Conservation (phyloP, 2,888 invertebrate genomes). For the Ophion costatus region DNA sequence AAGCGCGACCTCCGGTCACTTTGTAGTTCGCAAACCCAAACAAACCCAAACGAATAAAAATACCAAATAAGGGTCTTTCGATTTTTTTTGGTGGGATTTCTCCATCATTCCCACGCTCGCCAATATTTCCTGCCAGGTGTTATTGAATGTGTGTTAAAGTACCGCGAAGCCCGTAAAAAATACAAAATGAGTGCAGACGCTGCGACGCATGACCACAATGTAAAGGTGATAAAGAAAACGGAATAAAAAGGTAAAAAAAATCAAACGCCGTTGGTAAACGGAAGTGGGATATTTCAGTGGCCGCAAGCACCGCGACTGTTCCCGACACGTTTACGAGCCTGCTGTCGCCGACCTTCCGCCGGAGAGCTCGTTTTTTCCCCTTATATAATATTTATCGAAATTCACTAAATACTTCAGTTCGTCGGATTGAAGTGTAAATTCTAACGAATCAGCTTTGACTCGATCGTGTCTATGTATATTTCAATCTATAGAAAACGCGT, state of each 20-base stretch:
- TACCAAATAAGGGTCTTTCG: neutral
- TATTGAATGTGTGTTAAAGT: conserved; percentile 22
- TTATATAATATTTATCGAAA: conserved; percentile 56
- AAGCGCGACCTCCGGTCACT: neutral
- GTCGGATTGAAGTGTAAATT: neutral
- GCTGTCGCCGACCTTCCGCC: conserved; percentile 54
- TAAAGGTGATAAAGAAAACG: conserved; percentile 51
- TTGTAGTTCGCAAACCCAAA: neutral
- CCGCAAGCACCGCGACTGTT: conserved; percentile 64
- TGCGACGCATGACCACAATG: conserved; percentile 47
- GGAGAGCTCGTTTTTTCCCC: conserved; percentile 16
- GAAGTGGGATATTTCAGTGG: conserved; percentile 58
- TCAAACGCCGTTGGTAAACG: conserved; percentile 44
- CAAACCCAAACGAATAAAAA: neutral
- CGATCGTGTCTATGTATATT: neutral
- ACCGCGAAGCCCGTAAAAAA: conserved; percentile 27
- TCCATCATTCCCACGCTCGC: neutral
- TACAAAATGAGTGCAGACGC: conserved; percentile 28
- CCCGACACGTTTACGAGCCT: conserved; percentile 64
- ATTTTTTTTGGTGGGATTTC: neutral
- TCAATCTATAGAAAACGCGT: neutral
- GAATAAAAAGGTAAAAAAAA: conserved; percentile 27
- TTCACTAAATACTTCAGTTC: conserved; percentile 39
- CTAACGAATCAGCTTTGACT: neutral
- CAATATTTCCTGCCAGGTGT: conserved; percentile 2